Conservation (phyloP, 2,113 vertebrate species). For the Seriola aureovittata region DNA sequence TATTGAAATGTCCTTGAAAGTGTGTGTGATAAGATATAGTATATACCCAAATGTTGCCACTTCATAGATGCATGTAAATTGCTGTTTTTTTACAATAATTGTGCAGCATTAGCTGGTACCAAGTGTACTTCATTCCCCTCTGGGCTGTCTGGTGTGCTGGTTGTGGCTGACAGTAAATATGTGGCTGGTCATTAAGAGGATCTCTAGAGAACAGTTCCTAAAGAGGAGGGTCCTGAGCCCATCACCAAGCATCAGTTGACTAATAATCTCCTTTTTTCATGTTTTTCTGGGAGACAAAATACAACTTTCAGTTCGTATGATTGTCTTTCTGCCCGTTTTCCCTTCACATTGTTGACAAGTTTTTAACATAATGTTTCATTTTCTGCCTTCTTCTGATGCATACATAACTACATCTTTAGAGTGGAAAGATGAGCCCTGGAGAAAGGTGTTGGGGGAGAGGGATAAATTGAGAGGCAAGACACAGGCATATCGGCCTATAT, state of each 20-base stretch:
- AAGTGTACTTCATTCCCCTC: not conserved
- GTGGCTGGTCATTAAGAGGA: not conserved
- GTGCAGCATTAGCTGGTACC: not conserved
- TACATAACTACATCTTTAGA: slow-evolving; percentile 29
- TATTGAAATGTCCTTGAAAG: slow-evolving; percentile 15
- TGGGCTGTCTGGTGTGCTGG: not conserved
- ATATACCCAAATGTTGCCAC: not conserved
- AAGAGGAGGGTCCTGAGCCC: slow-evolving; percentile 7
- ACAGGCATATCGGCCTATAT: slow-evolving; percentile 20
- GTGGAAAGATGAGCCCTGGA: slow-evolving; percentile 19
- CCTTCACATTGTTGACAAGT: not conserved
- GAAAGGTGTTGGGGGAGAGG: slow-evolving; percentile 1
- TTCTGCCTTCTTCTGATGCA: not conserved
- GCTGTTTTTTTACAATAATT: not conserved
- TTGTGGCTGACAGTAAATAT: not conserved
- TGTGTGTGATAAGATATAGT: not conserved
- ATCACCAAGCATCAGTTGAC: not conserved
- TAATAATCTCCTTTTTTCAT: slow-evolving; percentile 27
- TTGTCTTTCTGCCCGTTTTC: not conserved
- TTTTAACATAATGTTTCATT: not conserved
- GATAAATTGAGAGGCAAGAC: not conserved
- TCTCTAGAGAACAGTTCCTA: slow-evolving; percentile 7
- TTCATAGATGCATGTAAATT: not conserved
- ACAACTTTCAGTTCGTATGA: slow-evolving; percentile 1
- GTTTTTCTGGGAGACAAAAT: slow-evolving; percentile 2